Evolutionary conservation across 2,888 invertebrate species (phyloP), one percentile per base, ranked within the genome.

Genomic region (Pristionchus arcanus): DNA sequence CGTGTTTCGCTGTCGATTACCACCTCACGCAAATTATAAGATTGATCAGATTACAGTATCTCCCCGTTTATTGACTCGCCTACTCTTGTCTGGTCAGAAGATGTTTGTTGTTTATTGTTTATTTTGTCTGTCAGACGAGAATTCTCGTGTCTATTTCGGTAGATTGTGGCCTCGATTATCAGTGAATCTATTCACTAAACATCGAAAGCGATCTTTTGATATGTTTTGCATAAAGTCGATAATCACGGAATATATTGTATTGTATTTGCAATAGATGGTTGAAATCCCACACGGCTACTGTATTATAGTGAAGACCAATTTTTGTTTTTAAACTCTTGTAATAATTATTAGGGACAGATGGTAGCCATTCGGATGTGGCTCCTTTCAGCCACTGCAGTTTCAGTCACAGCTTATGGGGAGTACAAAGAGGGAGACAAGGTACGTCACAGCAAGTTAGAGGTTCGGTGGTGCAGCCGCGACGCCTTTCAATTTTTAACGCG

Each of bases 51-150:
- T 77, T 77, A 77, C 74, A 21, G 74, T 74, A 81, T 53, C 81
- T 81, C 19, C 16, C 34, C 37, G 25, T 16, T 42, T 49, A 81
- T 81, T 28, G 81, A 81, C 49, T 81, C 81, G 81, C 74, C 31
- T 74, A 71, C 49, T 81, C 81, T 49, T 81, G 49, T 53, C 81
- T 81, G 81, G 4, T 81, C 34, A 74, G 74, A 74, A 53, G 49
- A 81, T 81, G 49, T 81, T 81, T 81, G 81, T 81, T 81, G 81
- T 81, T 81, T 81, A 63, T 81, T 81, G 81, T 81, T 81, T 81
- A 81, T 28, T 42, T 25, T 81, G 49, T 81, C 81, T 53, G 16
- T 53, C 81, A 53, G 81, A 53, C 28, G 37, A 28, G 34, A 34
- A 49, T 53, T 28, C 21, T 49, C 49, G 49, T 42, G n/a, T 81